Percentiles rank a stretch among this genome's conserved stretches.
Conservation (phyloP, 2,113 vertebrate species). For the Chloropsis cyanopogon region DNA sequence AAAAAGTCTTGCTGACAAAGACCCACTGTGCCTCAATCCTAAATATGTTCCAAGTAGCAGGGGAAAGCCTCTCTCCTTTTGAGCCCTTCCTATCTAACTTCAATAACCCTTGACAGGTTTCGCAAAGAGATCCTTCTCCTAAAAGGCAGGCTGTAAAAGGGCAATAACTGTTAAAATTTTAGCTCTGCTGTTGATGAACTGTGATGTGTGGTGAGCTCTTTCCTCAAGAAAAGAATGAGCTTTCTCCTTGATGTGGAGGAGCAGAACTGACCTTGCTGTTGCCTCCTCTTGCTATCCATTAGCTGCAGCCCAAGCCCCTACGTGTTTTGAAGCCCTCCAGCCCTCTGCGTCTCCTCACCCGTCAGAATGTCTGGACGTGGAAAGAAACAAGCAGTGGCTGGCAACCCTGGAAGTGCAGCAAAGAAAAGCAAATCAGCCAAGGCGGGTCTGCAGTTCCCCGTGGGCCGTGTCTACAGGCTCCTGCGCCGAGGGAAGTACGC, state of each 20-base stretch:
- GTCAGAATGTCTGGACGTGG: slow-evolving; percentile 74
- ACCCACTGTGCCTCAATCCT: not conserved
- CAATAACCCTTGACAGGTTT: not conserved
- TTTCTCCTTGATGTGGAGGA: not conserved
- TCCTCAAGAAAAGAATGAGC: not conserved
- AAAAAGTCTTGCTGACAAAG: not conserved
- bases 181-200: not conserved
- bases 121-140: not conserved
- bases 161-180: not conserved
- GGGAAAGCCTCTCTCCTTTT: not conserved
- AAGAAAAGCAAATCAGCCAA: slow-evolving; percentile 40
- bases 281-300: not conserved
- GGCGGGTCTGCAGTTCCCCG: slow-evolving; percentile 78
- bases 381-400: slow-evolving; percentile 30
- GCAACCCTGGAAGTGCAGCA: not conserved
- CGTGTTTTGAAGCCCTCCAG: not conserved
- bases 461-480: slow-evolving; percentile 68
- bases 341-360: not conserved
- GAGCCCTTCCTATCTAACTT: not conserved
- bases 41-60: not conserved
- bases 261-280: not conserved
- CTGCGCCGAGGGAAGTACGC: slow-evolving; percentile 69
- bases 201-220: not conserved
- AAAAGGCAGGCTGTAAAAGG: not conserved
- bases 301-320: not conserved